phyloP scores from a whole-genome alignment of 1,140 invertebrate species.

The Teleogryllus occipitalis region DNA sequence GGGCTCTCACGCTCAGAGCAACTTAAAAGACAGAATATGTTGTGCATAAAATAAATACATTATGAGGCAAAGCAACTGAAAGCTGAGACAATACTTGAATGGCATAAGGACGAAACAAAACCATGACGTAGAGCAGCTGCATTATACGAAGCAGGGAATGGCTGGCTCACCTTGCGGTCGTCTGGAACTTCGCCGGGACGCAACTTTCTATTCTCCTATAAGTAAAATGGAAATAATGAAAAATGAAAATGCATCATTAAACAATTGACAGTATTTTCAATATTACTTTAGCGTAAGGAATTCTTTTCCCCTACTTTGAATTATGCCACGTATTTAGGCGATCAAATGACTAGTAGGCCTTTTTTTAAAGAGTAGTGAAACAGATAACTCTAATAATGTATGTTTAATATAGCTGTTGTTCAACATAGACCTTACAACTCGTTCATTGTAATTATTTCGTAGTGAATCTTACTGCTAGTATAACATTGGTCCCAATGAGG shows the following conservation, averaged over 20 bases:
- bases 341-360: slow-evolving; percentile 4
- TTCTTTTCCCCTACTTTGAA: neutral
- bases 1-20: slow-evolving; percentile 14
- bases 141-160: neutral
- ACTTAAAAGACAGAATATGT: slow-evolving; percentile 10
- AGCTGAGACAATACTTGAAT: slow-evolving; percentile 15
- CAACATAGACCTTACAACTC: no score
- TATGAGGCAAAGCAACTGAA: slow-evolving; percentile 10
- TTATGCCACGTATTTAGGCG: neutral
- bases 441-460: no score
- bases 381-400: neutral
- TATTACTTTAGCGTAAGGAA: slow-evolving; percentile 1
- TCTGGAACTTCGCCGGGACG: slow-evolving; percentile 85
- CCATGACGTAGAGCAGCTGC: neutral
- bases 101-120: slow-evolving; percentile 10
- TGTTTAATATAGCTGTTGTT: neutral
- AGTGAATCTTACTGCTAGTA: no score
- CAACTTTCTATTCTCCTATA: slow-evolving; percentile 73
- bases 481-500: no score
- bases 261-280: neutral
- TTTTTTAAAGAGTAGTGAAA: neutral
- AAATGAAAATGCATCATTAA: slow-evolving; percentile 10
- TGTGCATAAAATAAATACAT: slow-evolving; percentile 9
- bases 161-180: slow-evolving; percentile 80
- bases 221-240: slow-evolving; percentile 32